Conservation (phyloP, 2,888 invertebrate genomes). For the Melanchra persicariae region DNA sequence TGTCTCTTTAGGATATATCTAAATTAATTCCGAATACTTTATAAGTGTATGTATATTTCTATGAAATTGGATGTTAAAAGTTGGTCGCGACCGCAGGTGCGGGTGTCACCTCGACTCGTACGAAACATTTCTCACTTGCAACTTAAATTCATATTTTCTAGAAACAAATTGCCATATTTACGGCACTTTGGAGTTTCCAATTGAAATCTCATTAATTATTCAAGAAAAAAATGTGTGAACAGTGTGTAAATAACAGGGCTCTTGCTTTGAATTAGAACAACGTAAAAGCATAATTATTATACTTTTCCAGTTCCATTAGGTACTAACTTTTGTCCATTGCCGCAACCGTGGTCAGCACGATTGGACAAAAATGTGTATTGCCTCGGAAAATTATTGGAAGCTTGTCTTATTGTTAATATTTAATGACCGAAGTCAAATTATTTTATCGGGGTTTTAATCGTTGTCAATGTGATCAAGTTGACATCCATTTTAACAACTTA, state of each 20-base stretch:
- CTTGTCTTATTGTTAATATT: conserved; percentile 37
- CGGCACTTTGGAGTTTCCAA: conserved; percentile 70
- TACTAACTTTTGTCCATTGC: not conserved
- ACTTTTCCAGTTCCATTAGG: not conserved
- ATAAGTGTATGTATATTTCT: conserved; percentile 55
- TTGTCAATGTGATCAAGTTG: conserved; percentile 2
- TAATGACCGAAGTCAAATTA: conserved; percentile 19
- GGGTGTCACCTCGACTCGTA: conserved; percentile 79
- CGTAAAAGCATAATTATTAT: not conserved
- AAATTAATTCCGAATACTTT: conserved; percentile 49
- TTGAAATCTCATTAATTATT: conserved; percentile 64
- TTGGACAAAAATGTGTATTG: conserved; percentile 21
- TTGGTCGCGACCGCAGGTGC: conserved; percentile 82
- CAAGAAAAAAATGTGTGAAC: conserved; percentile 19
- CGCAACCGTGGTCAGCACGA: not conserved
- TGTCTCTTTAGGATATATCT: conserved; percentile 20
- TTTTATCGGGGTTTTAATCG: conserved; percentile 11
- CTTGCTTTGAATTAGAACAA: conserved; percentile 17
- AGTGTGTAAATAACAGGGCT: conserved; percentile 10
- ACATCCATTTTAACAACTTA: too few relatives aligned
- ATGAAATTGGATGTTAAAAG: conserved; percentile 74
- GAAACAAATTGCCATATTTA: conserved; percentile 81
- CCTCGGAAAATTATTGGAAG: conserved; percentile 17
- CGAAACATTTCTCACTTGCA: conserved; percentile 84
- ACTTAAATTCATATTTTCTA: conserved; percentile 82